Evolutionary conservation across 2,888 invertebrate species (phyloP), one percentile per base, ranked within the genome.

Genomic region (Cancer borealis): DNA sequence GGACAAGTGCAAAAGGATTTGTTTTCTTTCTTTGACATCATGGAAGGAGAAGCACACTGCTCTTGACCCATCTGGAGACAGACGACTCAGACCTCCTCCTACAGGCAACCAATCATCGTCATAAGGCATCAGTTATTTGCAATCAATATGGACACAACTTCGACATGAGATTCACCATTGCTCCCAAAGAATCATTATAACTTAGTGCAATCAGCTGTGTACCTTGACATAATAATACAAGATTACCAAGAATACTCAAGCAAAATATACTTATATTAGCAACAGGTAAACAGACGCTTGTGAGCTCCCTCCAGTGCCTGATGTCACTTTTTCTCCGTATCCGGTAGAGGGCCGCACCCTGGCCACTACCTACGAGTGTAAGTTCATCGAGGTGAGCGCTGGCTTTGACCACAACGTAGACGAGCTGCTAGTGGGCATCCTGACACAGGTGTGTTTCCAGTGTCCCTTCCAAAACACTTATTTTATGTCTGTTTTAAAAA

Each of bases 401-500:
- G 97, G 97, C 2, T 96, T 97, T 92, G 97, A 97, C 96, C 97
- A 97, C 96, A 96, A 97, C 94, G 96, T 97, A 0, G 97, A 97
- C 96, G 97, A 97, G 93, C 96, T 97, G 6, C 96, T 97, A 66
- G 97, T 97, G n/a, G 97, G 97, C 0, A 96, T 97, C 30, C 96
- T 97, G 17, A 96, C 96, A 26, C 97, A 97, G 96, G 96, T 97
- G 94, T 26, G 79, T 79, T 79, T 79, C 26, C 79, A 26, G 30
- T 12, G 26, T 30, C 10, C 66, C n/a, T 66, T n/a, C 14, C 66
- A 66, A 66, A 66, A 66, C 14, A n/a, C 66, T 66, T n/a, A 66
- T 21, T 66, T 66, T 66, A 66, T 66, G 66, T 54, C 14, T 54
- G 8, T 54, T 54, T 54, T 17, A 17, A 17, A 39, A n/a, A 66